These are phyloP conservation scores for Tor tambroides DNA, from an alignment of 2,113 vertebrate genomes.

Conservation along the genomic window DNA sequence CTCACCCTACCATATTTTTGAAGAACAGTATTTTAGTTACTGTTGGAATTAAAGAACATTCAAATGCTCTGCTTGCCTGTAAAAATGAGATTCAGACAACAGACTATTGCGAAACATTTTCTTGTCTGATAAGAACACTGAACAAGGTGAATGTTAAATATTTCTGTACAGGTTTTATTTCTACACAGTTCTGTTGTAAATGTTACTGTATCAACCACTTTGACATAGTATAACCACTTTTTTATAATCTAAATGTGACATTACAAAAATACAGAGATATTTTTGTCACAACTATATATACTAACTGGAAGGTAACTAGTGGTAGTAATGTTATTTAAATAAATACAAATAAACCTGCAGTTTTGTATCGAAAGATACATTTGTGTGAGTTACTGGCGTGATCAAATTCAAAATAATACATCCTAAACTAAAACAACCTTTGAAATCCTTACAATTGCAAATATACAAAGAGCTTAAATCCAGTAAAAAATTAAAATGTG, in stretches of 20 bases:
- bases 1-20: neutral
- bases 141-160: neutral
- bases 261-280: too few relatives aligned
- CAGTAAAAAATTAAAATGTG: neutral
- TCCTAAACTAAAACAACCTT: constrained; percentile 31
- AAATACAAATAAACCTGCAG: constrained; percentile 64
- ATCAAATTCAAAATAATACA: constrained; percentile 46
- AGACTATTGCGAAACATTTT: neutral
- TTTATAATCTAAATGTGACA: neutral
- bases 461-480: neutral
- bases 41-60: too few relatives aligned
- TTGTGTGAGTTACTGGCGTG: constrained; percentile 18
- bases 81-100: neutral
- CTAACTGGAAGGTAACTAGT: neutral
- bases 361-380: constrained; percentile 67
- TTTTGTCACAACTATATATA: neutral
- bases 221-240: neutral
- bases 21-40: too few relatives aligned
- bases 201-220: neutral
- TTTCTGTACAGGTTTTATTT: constrained; percentile 14
- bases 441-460: constrained; percentile 31
- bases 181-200: neutral
- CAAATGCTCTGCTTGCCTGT: neutral
- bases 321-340: constrained; percentile 11
- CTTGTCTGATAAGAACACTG: neutral